Base-by-base conservation (phyloP, 2,888 invertebrate species). In the Phortica magna region DNA sequence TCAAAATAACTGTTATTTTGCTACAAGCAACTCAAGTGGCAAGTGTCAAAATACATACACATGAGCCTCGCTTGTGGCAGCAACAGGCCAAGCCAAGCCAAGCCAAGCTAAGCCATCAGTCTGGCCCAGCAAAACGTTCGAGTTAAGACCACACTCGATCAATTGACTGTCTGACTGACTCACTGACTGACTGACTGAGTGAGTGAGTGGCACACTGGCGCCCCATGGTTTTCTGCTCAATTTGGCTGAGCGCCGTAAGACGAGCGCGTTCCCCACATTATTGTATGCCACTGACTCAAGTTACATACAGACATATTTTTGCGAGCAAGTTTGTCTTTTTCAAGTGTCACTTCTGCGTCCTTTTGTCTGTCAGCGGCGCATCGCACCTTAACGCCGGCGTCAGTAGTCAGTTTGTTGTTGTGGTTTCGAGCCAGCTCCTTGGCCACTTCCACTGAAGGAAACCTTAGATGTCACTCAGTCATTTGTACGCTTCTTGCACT, bases 221-320 rank as follows among this genome's bases (percentile, higher is more conserved):
- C 90, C 90, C 89, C 83, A 86, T 90, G 90, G 89, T 90, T 90
- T 90, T 90, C 89, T 89, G 89, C 90, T 90, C 90, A 90, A 90
- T 90, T 90, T 89, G 85, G 78, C 41, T 39, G 14, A 22, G 61
- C 61, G 22, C 6, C 61, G 22, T 17, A 9, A 9, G 48, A 48
- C 48, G 48, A 48, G 48, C 48, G 48, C 48, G 48, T 6, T 53
- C 75, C 78, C 76, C 77, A 67, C 73, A 75, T 72, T 67, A 78
- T 55, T 70, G 81, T 75, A 61, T 77, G 81, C 78, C 73, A 78
- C 75, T 78, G 76, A 78, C 76, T 83, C 79, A 78, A 74, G 80
- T 83, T 82, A 79, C 85, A 55, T 17, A 53, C 31, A 31, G 0
- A 31, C 31, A 31, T 31, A 31, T 31, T 82, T 84, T 82, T 85